Evolutionary conservation across 2,113 vertebrate species (phyloP).

Genomic region (Petroica traversi): DNA sequence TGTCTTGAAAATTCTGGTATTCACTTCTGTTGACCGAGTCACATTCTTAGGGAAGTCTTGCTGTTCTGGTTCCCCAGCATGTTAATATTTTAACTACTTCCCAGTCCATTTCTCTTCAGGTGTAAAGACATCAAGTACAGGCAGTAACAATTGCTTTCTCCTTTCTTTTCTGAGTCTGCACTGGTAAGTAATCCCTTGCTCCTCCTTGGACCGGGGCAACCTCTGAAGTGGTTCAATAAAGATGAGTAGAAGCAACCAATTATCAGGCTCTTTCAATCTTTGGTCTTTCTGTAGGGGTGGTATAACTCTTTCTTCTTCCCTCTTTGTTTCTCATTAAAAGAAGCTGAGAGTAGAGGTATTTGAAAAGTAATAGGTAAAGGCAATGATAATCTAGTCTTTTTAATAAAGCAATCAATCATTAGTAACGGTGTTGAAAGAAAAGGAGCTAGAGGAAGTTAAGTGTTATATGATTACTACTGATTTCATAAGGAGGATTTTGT

Average conservation of each 20-base stretch:
- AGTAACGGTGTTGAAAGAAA: neutral
- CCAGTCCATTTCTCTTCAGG: neutral
- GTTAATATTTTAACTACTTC: neutral
- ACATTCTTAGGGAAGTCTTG: neutral
- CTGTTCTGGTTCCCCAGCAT: neutral
- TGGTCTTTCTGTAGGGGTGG: neutral
- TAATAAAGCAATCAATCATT: neutral
- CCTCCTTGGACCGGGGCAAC: neutral
- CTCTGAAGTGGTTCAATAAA: neutral
- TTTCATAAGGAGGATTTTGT: neutral
- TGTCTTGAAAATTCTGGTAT: neutral
- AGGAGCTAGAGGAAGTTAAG: neutral
- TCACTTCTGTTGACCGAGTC: neutral
- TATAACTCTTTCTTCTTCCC: neutral
- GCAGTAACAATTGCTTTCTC: neutral
- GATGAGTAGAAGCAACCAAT: neutral
- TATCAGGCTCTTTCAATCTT: neutral
- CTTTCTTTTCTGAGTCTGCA: neutral
- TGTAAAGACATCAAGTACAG: neutral
- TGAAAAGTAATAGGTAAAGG: neutral
- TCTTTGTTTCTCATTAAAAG: neutral
- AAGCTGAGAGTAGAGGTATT: neutral
- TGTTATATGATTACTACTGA: neutral
- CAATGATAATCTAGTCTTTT: neutral
- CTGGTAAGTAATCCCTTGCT: neutral